phyloP scores from a whole-genome alignment of 2,888 invertebrate species.

The Tipula helvola region DNA sequence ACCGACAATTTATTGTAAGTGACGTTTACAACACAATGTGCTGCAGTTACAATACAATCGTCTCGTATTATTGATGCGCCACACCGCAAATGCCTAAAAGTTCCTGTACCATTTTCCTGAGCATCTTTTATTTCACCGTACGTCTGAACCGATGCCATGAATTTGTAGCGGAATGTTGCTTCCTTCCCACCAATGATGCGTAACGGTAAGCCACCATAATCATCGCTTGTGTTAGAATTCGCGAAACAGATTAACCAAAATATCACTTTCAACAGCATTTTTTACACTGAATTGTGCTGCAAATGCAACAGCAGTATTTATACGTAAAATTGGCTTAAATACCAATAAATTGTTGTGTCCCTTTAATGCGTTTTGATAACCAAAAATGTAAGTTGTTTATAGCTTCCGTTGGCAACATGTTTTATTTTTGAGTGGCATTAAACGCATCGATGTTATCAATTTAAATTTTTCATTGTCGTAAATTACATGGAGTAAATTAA shows the following conservation, averaged over 20 bases:
- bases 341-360: too few species aligned
- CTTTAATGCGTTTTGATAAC: too few species aligned
- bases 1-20: neutral
- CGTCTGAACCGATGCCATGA: neutral
- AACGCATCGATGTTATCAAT: too few species aligned
- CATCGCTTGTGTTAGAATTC: neutral
- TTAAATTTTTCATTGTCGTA: too few species aligned
- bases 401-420: too few species aligned
- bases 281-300: neutral
- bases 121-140: neutral
- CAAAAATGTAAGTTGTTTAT: too few species aligned
- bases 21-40: constrained; percentile 10
- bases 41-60: constrained; percentile 10
- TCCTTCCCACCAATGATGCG: neutral
- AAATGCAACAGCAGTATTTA: neutral
- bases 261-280: neutral
- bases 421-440: too few species aligned
- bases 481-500: too few species aligned
- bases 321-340: neutral
- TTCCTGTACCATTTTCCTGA: too few species aligned
- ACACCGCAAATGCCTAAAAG: neutral
- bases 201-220: neutral
- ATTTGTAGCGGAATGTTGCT: neutral
- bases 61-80: constrained; percentile 11
- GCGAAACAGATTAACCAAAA: neutral